phyloP scores from a whole-genome alignment of 23 tunicate genomes.

The Phallusia fumigata region DNA sequence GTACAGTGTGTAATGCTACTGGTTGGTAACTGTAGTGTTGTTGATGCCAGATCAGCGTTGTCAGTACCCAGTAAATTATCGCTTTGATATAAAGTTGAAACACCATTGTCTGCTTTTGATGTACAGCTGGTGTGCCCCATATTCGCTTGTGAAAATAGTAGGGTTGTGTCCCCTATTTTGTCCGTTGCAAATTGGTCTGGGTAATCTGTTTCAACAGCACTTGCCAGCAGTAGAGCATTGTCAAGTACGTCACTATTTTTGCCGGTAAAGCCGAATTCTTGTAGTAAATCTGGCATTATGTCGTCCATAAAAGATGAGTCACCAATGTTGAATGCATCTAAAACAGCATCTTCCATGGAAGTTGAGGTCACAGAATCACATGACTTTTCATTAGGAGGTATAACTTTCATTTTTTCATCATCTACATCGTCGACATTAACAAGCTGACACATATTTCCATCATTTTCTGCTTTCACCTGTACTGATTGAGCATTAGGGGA shows the following conservation, averaged over 20 bases:
- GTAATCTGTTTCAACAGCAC: conserved; percentile 30
- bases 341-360: conserved; percentile 33
- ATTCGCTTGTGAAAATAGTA: conserved; percentile 13
- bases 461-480: not conserved
- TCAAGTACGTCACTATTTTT: conserved; percentile 34
- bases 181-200: conserved; percentile 8
- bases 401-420: not conserved
- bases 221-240: conserved; percentile 42
- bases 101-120: not conserved
- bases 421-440: not conserved
- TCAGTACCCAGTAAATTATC: not conserved
- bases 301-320: conserved; percentile 39
- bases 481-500: not conserved
- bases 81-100: not conserved
- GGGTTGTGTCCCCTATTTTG: conserved; percentile 24
- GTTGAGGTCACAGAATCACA: not conserved
- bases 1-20: not conserved
- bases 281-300: conserved; percentile 47
- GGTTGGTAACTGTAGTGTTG: not conserved
- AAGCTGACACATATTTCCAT: not conserved
- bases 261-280: conserved; percentile 30
- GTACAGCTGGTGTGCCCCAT: not conserved
- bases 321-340: conserved; percentile 43
- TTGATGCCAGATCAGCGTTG: not conserved
- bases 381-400: not conserved